These are phyloP conservation scores for Scomberomorus guttatus DNA, from an alignment of 2,797 vertebrate species.

Conservation along the genomic window DNA sequence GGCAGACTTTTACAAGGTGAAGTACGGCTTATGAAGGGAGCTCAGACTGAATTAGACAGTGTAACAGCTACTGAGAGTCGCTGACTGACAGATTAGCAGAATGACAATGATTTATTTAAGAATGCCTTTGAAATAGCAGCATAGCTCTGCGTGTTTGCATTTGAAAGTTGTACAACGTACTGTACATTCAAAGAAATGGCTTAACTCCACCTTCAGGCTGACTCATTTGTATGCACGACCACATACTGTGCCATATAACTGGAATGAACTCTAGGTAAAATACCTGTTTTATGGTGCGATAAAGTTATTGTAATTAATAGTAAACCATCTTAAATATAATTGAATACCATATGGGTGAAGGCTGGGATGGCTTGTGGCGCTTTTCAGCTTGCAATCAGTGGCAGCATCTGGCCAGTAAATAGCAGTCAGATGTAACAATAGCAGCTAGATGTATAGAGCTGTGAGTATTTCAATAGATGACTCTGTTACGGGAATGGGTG, in stretches of 20 bases:
- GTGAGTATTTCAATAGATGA: not conserved
- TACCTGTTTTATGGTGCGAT: slow-evolving; percentile 3
- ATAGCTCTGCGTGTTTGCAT: slow-evolving; percentile 7
- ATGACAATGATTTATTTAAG: slow-evolving; percentile 43
- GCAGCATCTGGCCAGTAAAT: slow-evolving; percentile 40
- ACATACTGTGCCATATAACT: not conserved
- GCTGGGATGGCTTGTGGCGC: slow-evolving; percentile 7
- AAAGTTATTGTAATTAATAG: slow-evolving; percentile 20
- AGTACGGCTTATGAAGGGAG: slow-evolving; percentile 41
- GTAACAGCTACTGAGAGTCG: slow-evolving; percentile 25
- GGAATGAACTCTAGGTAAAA: not conserved
- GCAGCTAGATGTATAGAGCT: slow-evolving; percentile 16
- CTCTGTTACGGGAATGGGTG: not conserved
- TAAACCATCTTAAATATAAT: slow-evolving; percentile 6
- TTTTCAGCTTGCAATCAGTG: slow-evolving; percentile 29
- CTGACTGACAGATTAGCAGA: slow-evolving; percentile 44
- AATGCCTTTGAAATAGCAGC: slow-evolving; percentile 6
- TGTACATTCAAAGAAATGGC: not conserved
- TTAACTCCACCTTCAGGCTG: not conserved
- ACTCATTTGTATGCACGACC: not conserved
- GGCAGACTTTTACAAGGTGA: slow-evolving; percentile 59
- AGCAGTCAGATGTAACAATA: not conserved
- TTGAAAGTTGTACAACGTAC: slow-evolving; percentile 13
- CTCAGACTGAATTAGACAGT: slow-evolving; percentile 52
- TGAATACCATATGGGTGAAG: slow-evolving; percentile 38